phyloP scores from a whole-genome alignment of 2,888 invertebrate species.

The Biston betularia region DNA sequence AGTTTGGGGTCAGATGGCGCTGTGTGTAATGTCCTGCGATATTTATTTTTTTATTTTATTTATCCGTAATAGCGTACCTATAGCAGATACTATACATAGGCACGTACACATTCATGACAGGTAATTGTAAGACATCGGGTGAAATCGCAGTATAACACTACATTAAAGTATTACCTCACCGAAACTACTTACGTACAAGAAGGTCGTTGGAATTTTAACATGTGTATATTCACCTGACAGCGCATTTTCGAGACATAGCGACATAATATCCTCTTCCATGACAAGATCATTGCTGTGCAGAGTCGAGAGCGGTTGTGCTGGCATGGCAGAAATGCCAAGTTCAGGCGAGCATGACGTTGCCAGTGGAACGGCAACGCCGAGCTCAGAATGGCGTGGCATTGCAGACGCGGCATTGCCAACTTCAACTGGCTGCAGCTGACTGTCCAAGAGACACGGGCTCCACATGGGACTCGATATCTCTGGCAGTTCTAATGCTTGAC shows the following conservation, averaged over 20 bases:
- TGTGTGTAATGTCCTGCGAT: too few species aligned
- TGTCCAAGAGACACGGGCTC: slow-evolving; percentile 10
- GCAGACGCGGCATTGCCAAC: slow-evolving; percentile 35
- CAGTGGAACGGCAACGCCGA: not conserved
- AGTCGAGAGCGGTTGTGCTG: slow-evolving; percentile 20
- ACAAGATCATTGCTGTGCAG: not conserved
- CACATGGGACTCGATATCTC: not conserved
- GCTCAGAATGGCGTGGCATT: not conserved
- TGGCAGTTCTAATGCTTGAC: not conserved
- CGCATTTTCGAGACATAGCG: not conserved
- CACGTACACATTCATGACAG: too few species aligned
- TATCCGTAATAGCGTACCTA: too few species aligned
- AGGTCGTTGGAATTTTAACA: not conserved
- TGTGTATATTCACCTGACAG: not conserved
- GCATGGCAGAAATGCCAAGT: slow-evolving; percentile 24
- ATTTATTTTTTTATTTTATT: too few species aligned
- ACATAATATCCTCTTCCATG: not conserved
- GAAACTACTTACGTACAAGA: too few species aligned
- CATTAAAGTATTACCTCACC: too few species aligned
- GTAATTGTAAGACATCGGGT: too few species aligned
- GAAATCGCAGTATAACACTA: too few species aligned
- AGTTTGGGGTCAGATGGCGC: too few species aligned
- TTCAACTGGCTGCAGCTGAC: slow-evolving; percentile 7
- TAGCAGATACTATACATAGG: too few species aligned
- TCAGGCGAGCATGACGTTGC: slow-evolving; percentile 49